phyloP scores from a whole-genome alignment of 2,888 invertebrate genomes.

The Sthenelais limicola region DNA sequence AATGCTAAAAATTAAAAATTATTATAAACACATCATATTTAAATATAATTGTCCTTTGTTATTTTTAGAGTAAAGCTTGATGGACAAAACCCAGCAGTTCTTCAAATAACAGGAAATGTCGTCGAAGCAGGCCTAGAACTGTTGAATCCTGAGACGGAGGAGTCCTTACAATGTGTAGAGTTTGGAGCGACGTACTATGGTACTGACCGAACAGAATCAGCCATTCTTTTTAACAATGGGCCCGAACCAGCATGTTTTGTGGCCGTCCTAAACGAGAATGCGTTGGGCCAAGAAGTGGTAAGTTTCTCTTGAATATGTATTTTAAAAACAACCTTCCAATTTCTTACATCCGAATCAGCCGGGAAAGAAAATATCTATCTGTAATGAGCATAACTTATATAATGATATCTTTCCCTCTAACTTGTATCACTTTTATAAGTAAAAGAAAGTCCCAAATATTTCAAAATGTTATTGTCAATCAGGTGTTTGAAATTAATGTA shows the following conservation, averaged over 20 bases:
- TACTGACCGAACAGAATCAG: conserved; percentile 68
- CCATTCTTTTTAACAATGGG: conserved; percentile 69
- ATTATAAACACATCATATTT: no score
- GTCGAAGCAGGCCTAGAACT: conserved; percentile 67
- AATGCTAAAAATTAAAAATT: neutral
- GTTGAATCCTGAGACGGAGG: conserved; percentile 59
- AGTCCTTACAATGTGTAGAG: conserved; percentile 62
- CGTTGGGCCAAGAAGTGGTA: conserved; percentile 70
- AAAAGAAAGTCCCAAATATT: no score
- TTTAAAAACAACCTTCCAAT: neutral
- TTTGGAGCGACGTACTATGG: conserved; percentile 72
- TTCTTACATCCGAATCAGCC: no score
- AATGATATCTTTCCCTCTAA: no score
- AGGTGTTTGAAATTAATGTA: no score
- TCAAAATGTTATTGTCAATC: no score
- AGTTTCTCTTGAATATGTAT: conserved; percentile 43
- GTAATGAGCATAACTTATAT: no score
- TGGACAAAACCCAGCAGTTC: conserved; percentile 56
- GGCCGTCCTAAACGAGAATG: conserved; percentile 70
- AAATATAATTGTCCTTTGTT: no score
- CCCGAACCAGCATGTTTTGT: conserved; percentile 71
- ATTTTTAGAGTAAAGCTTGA: conserved; percentile 66
- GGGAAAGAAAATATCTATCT: no score
- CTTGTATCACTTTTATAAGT: no score
- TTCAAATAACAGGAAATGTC: conserved; percentile 63